These are phyloP conservation scores for Xanthorhoe designata DNA, from an alignment of 2,888 invertebrate species.

Conservation along the genomic window DNA sequence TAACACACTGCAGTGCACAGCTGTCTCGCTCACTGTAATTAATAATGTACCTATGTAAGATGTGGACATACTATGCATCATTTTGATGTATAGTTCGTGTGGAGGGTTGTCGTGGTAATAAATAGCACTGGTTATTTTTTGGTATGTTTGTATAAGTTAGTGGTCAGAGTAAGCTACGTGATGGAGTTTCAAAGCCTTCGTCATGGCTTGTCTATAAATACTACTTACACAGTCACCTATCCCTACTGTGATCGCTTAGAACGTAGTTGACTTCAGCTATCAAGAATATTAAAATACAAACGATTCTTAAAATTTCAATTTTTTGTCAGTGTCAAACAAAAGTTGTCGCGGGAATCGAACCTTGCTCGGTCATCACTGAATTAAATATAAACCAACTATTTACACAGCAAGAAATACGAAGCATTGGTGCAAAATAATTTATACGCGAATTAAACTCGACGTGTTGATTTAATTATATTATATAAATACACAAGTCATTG, in stretches of 20 bases:
- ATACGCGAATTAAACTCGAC: constrained; percentile 8
- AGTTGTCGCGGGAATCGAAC: not conserved
- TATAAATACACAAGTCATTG: not conserved
- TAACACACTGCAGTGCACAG: constrained; percentile 27
- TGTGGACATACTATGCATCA: constrained; percentile 70
- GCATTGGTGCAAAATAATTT: not conserved
- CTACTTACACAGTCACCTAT: too few species aligned
- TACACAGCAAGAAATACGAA: not conserved
- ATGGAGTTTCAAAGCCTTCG: too few species aligned
- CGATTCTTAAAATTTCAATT: too few species aligned
- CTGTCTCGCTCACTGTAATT: constrained; percentile 68
- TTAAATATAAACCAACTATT: not conserved
- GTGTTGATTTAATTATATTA: constrained; percentile 28
- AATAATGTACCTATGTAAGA: constrained; percentile 80
- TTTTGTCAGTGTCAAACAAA: too few species aligned
- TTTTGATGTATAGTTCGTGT: constrained; percentile 65
- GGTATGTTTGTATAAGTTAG: too few species aligned
- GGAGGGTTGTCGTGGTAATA: constrained; percentile 61
- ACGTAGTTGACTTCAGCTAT: too few species aligned
- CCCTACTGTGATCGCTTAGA: too few species aligned
- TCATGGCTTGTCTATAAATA: too few species aligned
- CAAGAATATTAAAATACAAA: too few species aligned
- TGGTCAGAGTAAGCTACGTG: too few species aligned
- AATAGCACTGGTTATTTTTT: not conserved
- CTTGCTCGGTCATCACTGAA: not conserved